Base-by-base conservation (phyloP, 2,888 invertebrate species). In the Tetragnatha montana region DNA sequence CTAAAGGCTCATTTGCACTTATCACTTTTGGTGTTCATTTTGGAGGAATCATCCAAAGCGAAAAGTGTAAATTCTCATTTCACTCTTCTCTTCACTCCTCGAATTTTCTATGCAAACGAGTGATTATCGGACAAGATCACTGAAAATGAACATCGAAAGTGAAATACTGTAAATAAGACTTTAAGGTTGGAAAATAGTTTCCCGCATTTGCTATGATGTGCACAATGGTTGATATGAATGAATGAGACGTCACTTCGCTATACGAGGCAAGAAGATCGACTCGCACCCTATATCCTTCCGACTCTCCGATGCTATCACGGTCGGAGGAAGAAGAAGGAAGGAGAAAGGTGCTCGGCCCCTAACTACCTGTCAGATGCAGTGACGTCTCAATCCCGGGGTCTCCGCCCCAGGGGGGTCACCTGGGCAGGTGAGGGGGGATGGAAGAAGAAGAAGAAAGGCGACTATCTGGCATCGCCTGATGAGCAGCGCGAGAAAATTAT, bases 401-500 rank as follows among this genome's bases (percentile, higher is more conserved):
- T 60, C 14, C 17, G 60, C 60, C 60, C 12, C 60, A 76, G 76
- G 50, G 12, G 76, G 19, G 10, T 14, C 35, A 60, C 35, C 35
- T 35, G 70, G 74, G 71, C 51, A 47, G 50, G 74, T 35, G 47
- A 76, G 50, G 75, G 22, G 17, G 35, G 60, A 17, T 14, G 50
- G 50, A n/a, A n/a, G 19, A 74, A 50, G 47, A 47, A 79, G 70
- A 7, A 49, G 51, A 19, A 21, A 12, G 19, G 76, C 19, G 75
- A n/a, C 69, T 10, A 80, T 8, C 68, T 69, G 22, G 35, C 74
- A 17, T 60, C 49, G 22, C 69, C 50, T 49, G 79, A 75, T 83
- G 80, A 50, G 22, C 74, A 22, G 74, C 83, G 88, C 88, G 84
- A 89, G 88, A 89, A 89, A 89, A 89, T 89, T 89, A 89, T 79